A percentile compares a stretch with the other conserved stretches of the same genome.
phyloP scores from a whole-genome alignment of 2,888 invertebrate genomes.

The Drosophila subsilvestris region DNA sequence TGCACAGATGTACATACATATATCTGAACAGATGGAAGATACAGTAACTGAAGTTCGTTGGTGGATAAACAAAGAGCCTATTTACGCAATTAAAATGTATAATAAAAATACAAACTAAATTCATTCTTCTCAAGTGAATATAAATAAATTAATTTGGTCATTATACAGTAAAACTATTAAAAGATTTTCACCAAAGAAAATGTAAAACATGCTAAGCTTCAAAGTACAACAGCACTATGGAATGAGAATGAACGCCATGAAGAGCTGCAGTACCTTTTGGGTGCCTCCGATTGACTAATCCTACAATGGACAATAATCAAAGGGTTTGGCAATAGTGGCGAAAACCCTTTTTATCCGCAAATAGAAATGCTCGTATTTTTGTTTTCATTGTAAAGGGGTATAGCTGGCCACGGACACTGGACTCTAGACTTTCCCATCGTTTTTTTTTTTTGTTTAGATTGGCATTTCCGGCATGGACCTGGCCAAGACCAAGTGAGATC shows the following conservation, averaged over 20 bases:
- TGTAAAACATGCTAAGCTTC: neutral
- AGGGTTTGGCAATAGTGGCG: neutral
- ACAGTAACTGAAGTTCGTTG: too few species aligned
- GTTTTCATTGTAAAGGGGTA: neutral
- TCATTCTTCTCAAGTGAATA: too few species aligned
- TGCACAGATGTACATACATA: too few species aligned
- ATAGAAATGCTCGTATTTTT: neutral
- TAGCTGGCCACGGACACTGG: too few species aligned
- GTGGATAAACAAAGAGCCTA: too few species aligned
- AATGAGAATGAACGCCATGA: too few species aligned
- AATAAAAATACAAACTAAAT: too few species aligned
- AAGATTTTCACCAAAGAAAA: neutral
- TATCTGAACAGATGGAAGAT: too few species aligned
- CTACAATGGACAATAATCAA: neutral
- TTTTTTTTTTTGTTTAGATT: slow-evolving; percentile 29
- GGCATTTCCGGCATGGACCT: slow-evolving; percentile 53
- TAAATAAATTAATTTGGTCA: too few species aligned
- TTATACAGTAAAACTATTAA: too few species aligned
- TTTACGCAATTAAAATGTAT: too few species aligned
- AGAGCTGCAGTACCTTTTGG: neutral
- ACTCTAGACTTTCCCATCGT: neutral
- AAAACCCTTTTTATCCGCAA: neutral
- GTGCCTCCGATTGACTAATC: neutral
- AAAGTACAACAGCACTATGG: neutral
- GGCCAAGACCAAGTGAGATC: slow-evolving; percentile 42